A percentile compares a stretch with the other conserved stretches of the same genome.
Conservation (phyloP, 2,113 vertebrate genomes). For the Stigmatopora nigra region DNA sequence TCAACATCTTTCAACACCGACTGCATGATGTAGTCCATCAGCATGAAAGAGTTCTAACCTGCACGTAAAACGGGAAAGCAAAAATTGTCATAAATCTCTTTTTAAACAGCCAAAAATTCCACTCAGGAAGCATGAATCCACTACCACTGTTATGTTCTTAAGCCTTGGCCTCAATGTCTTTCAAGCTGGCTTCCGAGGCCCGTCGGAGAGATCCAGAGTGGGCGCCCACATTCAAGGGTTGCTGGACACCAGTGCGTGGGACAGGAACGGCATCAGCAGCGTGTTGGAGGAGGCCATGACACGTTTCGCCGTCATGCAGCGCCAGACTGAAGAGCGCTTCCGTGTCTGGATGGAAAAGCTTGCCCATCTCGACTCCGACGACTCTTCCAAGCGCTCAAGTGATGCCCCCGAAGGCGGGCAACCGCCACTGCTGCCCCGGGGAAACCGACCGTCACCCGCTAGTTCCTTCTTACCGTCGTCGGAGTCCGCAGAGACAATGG, state of each 20-base stretch:
- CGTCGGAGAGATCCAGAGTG: constrained; percentile 79
- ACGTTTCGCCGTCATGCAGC: constrained; percentile 87
- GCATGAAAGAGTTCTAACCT: constrained; percentile 64
- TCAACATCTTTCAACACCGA: constrained; percentile 38
- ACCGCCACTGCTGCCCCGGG: constrained; percentile 66
- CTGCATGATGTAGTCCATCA: constrained; percentile 69
- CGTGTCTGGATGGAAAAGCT: constrained; percentile 86
- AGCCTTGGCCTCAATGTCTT: constrained; percentile 93
- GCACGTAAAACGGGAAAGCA: constrained; percentile 60
- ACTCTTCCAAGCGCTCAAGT: constrained; percentile 77
- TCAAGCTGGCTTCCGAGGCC: constrained; percentile 87
- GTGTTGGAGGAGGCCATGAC: constrained; percentile 90
- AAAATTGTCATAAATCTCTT: constrained; percentile 51
- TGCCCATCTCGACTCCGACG: constrained; percentile 81
- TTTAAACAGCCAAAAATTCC: constrained; percentile 46
- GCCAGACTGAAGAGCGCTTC: constrained; percentile 90
- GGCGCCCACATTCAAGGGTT: constrained; percentile 81
- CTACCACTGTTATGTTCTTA: constrained; percentile 75
- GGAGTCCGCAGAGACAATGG: constrained; percentile 74
- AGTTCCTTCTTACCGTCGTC: constrained; percentile 75
- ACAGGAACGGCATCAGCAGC: constrained; percentile 85
- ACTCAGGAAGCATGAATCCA: constrained; percentile 60
- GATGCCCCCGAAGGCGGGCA: constrained; percentile 73
- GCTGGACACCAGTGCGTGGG: constrained; percentile 81
- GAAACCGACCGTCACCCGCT: constrained; percentile 62